Conservation (phyloP, 2,888 invertebrate species). For the Geotrupes spiniger region DNA sequence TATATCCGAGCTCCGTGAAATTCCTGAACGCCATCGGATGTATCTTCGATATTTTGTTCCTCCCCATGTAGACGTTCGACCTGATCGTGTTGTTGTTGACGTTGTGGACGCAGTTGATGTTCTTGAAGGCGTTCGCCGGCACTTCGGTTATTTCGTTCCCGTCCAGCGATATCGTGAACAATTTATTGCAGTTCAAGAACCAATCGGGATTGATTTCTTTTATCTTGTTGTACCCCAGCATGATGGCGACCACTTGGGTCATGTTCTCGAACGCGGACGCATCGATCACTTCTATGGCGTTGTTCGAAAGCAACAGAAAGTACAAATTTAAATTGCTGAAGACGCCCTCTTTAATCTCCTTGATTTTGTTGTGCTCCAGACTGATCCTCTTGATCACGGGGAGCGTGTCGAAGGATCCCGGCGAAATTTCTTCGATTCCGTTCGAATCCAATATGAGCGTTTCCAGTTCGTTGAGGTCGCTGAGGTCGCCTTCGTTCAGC, state of each 20-base stretch:
- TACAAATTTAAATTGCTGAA: constrained; percentile 11
- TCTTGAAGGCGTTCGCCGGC: constrained; percentile 12
- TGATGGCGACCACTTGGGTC: constrained; percentile 12
- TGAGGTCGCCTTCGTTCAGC: neutral
- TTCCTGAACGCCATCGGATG: constrained; percentile 12
- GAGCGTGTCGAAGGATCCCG: constrained; percentile 9
- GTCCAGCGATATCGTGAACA: constrained; percentile 13
- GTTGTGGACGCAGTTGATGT: constrained; percentile 12
- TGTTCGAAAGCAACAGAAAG: constrained; percentile 10
- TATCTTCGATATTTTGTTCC: constrained; percentile 12
- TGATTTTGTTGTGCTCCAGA: constrained; percentile 9
- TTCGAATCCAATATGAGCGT: constrained; percentile 11
- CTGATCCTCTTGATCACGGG: constrained; percentile 12
- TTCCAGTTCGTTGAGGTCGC: constrained; percentile 1
- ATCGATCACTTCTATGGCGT: constrained; percentile 10
- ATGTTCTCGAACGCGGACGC: constrained; percentile 12
- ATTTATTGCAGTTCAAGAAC: constrained; percentile 10
- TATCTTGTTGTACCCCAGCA: constrained; percentile 13
- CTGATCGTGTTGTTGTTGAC: constrained; percentile 13
- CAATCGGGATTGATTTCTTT: constrained; percentile 12
- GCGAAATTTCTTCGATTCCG: constrained; percentile 9
- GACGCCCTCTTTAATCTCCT: constrained; percentile 6
- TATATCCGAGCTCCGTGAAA: constrained; percentile 13
- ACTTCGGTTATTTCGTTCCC: constrained; percentile 14
- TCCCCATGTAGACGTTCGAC: constrained; percentile 14